Percentiles rank a stretch among this genome's conserved stretches.
These are phyloP conservation scores for Cephalopachus bancanus DNA, from an alignment of 2,797 vertebrate genomes.

Conservation along the genomic window DNA sequence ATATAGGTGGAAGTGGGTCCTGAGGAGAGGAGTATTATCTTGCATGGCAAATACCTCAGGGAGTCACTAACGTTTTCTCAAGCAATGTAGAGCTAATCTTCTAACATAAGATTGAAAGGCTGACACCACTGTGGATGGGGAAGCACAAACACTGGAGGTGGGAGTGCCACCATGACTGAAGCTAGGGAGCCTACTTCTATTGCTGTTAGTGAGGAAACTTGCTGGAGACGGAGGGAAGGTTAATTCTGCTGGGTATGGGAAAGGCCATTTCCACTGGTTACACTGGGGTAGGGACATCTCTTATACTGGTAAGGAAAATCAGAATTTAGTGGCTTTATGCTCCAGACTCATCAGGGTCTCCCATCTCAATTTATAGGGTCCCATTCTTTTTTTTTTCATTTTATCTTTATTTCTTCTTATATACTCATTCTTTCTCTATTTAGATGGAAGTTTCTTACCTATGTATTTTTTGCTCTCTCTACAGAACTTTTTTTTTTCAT, in stretches of 20 bases:
- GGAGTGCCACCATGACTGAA: background rate
- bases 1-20: too few species aligned
- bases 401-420: too few species aligned
- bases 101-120: too few species aligned
- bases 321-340: background rate
- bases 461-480: too few species aligned
- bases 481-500: too few species aligned
- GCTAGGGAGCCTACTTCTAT: background rate
- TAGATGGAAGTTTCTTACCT: too few species aligned
- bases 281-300: background rate
- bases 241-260: background rate
- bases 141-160: background rate
- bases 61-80: background rate
- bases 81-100: background rate
- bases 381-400: too few species aligned
- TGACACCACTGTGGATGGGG: background rate
- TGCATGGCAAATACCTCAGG: background rate
- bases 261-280: background rate
- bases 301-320: background rate
- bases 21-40: background rate
- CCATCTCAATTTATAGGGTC: fast-evolving
- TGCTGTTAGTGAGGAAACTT: background rate
- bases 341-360: too few species aligned
- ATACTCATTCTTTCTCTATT: too few species aligned
- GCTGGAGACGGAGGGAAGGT: background rate